Conservation (phyloP, 2,113 vertebrate species). For the Physeter macrocephalus region DNA sequence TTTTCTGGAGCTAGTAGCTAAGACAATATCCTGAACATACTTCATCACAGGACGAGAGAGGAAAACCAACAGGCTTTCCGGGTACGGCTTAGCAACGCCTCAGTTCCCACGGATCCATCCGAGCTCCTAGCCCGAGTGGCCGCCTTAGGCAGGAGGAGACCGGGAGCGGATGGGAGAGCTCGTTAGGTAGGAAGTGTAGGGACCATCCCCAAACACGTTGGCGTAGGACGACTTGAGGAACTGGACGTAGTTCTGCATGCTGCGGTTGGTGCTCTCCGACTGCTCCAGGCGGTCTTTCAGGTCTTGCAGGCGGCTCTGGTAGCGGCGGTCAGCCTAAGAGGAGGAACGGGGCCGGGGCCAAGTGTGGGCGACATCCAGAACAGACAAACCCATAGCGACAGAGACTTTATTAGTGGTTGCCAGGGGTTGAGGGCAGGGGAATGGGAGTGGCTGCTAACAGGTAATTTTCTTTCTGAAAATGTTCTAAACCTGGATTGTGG, state of each 20-base stretch:
- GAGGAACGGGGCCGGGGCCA: not conserved
- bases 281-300: constrained; percentile 92
- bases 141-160: constrained; percentile 77
- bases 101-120: not conserved
- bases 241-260: constrained; percentile 95
- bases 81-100: constrained; percentile 56
- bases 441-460: not conserved
- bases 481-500: not conserved
- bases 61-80: not conserved
- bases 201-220: constrained; percentile 89
- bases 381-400: not conserved
- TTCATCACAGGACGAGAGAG: not conserved
- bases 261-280: constrained; percentile 93
- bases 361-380: not conserved
- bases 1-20: not conserved
- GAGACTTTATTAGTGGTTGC: not conserved
- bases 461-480: not conserved
- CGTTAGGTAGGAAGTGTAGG: constrained; percentile 81
- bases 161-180: constrained; percentile 80
- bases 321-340: constrained; percentile 84
- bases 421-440: not conserved
- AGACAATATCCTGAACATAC: not conserved
- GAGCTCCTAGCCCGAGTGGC: not conserved
- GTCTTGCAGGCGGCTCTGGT: constrained; percentile 90
- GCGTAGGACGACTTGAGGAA: constrained; percentile 95